These are phyloP conservation scores for Ptychochromis oligacanthus DNA, from an alignment of 2,113 vertebrate species.

Conservation along the genomic window DNA sequence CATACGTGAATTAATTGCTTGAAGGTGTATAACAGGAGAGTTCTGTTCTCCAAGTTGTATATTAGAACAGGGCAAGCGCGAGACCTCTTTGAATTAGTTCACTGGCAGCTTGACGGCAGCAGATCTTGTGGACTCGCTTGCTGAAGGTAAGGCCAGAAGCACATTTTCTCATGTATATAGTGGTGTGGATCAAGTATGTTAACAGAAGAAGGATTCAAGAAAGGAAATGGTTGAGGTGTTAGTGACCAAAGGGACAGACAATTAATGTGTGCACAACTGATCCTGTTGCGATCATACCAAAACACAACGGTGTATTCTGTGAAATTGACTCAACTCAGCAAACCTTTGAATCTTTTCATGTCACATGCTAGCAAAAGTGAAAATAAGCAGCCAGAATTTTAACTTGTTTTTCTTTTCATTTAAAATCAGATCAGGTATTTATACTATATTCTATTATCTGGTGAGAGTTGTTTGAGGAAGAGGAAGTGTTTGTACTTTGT, in stretches of 20 bases:
- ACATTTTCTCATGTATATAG: not conserved
- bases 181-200: not conserved
- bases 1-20: slow-evolving; percentile 6
- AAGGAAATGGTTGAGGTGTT: slow-evolving; percentile 7
- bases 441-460: not conserved
- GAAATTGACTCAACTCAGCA: not conserved
- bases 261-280: not conserved
- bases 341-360: not conserved
- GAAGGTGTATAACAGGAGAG: slow-evolving; percentile 23
- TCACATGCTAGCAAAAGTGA: not conserved
- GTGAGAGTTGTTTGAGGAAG: slow-evolving; percentile 25
- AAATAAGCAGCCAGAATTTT: not conserved
- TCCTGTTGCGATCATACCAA: not conserved
- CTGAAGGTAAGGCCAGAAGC: slow-evolving; percentile 57
- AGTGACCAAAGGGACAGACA: not conserved
- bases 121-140: slow-evolving; percentile 4
- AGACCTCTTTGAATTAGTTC: not conserved
- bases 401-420: not conserved
- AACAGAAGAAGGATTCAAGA: not conserved
- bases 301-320: not conserved
- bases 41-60: not conserved
- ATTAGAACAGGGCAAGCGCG: not conserved
- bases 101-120: not conserved
- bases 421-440: not conserved
- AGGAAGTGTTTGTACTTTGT: slow-evolving; percentile 24